Evolutionary conservation across 2,888 invertebrate species (phyloP).

Genomic region (Diogma glabrata): DNA sequence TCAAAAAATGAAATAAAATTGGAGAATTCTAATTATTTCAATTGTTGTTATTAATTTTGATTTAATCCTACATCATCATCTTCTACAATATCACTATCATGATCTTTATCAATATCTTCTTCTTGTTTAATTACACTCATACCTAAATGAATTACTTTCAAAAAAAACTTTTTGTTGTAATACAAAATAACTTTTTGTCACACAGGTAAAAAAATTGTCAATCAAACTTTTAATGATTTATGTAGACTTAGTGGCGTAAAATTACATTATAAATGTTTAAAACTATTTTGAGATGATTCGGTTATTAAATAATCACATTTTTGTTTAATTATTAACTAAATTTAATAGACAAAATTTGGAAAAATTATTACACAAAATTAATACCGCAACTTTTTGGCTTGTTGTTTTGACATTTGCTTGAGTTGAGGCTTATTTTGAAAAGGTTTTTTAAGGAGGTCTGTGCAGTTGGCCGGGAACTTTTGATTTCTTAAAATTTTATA

Average conservation of each 20-base stretch:
- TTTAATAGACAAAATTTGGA: conserved; percentile 1
- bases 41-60: conserved; percentile 1
- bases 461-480: no score
- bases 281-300: background rate
- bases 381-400: conserved; percentile 5
- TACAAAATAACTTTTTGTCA: no score
- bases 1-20: conserved; percentile 22
- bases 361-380: no score
- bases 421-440: no score
- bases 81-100: conserved; percentile 7
- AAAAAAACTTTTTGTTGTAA: no score
- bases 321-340: background rate
- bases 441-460: no score
- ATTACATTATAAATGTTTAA: background rate
- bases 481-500: no score
- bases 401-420: conserved; percentile 9
- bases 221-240: no score
- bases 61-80: conserved; percentile 8
- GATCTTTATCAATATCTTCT: conserved; percentile 6
- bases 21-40: background rate
- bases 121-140: no score
- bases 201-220: no score
- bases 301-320: conserved; percentile 3
- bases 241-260: no score
- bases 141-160: no score